Conservation (phyloP, 2,797 vertebrate species). For the Neosilurus hyrtlii region DNA sequence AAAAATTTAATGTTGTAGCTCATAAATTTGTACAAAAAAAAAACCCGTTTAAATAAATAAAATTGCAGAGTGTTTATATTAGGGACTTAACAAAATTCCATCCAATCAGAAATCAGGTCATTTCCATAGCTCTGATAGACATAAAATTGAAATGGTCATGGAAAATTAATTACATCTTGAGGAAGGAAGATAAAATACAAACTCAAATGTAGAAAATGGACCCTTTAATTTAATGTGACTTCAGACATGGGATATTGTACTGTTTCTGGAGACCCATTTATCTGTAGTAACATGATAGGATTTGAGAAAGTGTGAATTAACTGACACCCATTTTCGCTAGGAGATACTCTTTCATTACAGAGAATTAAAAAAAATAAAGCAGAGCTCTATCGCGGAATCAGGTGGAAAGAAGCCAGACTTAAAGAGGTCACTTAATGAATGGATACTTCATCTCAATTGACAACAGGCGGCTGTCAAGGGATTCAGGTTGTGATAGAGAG, state of each 20-base stretch:
- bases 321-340: slow-evolving; percentile 6
- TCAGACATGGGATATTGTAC: background rate
- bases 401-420: slow-evolving; percentile 41
- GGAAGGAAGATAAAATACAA: background rate
- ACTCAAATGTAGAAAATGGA: too few relatives aligned
- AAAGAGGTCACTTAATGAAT: slow-evolving; percentile 51
- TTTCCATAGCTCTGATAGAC: background rate
- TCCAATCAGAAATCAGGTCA: background rate
- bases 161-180: background rate
- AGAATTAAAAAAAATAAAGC: slow-evolving; percentile 41
- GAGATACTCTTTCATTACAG: slow-evolving; percentile 27
- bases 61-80: too few relatives aligned
- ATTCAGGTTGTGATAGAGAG: slow-evolving; percentile 17
- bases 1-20: too few relatives aligned
- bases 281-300: slow-evolving; percentile 11
- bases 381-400: slow-evolving; percentile 43
- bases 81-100: background rate
- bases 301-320: slow-evolving; percentile 2
- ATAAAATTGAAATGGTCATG: background rate
- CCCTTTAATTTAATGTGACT: background rate
- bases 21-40: too few relatives aligned
- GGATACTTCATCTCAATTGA: slow-evolving; percentile 47
- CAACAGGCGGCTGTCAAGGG: slow-evolving; percentile 25
- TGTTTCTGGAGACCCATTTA: background rate
- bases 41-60: too few relatives aligned